Evolutionary conservation across 2,797 vertebrate species (phyloP), one percentile per base, ranked within the genome.

Genomic region (Enteromius afrohamiltoni): DNA sequence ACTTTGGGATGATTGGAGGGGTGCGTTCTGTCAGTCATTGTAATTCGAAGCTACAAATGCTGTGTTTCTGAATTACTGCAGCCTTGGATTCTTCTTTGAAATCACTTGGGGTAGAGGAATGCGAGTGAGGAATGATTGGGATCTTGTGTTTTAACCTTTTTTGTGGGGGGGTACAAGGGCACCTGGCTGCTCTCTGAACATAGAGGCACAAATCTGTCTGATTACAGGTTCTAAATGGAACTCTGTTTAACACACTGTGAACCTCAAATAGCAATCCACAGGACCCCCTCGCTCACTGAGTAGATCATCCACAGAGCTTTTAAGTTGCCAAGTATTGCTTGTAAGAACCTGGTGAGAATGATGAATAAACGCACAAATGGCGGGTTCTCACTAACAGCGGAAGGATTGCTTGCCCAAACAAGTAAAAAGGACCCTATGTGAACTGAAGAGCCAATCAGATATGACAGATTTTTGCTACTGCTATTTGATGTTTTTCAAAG

Each of bases 1-100:
- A 97, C 91, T 97, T 96, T 86, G 96, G 97, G 88, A 95, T 95
- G 93, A 95, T 95, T 53, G 96, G 97, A 89, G 95, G 94, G 80
- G 96, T 97, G 93, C 87, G 95, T 95, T 85, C 71, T 53, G 23
- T 64, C 62, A 31, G 6, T 65, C 60, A 49, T 77, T 77, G 26
- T 51, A 49, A 64, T 75, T 81, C 11, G n/a, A 47, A 73, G 79
- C 65, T 67, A 51, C 77, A 79, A 67, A 65, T 31, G 19, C 31
- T 29, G 49, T 23, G 53, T 78, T 49, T 65, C 23, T 49, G 62
- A 67, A 53, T 68, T 49, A 51, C 23, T 37, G 29, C n/a, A 40
- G 62, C 77, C 64, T 79, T 37, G 21, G 14, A 77, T 77, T 77
- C 40, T 40, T 64, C 40, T 64, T 77, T 47, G 58, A 29, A 64